A percentile compares a stretch with the other conserved stretches of the same genome.
phyloP scores from a whole-genome alignment of 2,888 invertebrate species.

The Napeogenes sylphis region DNA sequence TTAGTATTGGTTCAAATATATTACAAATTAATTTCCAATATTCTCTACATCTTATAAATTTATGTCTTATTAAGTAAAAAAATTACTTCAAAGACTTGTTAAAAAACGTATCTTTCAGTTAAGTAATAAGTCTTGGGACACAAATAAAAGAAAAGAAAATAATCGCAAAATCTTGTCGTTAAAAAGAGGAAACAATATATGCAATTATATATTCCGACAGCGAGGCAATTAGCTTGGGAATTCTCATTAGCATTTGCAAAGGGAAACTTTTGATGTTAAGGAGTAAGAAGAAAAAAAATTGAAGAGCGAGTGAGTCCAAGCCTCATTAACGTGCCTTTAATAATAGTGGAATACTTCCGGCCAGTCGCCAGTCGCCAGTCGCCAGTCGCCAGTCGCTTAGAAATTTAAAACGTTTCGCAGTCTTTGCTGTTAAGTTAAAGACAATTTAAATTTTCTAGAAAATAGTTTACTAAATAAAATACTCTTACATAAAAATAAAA shows the following conservation, averaged over 20 bases:
- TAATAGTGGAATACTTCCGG: conserved; percentile 54
- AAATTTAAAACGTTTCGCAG: conserved; percentile 23
- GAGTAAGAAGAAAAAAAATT: conserved; percentile 60
- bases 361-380: conserved; percentile 44
- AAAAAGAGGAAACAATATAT: conserved; percentile 67
- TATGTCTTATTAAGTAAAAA: too few relatives aligned
- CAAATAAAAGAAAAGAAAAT: conserved; percentile 18
- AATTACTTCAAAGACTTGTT: too few relatives aligned
- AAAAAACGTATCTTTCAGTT: neutral
- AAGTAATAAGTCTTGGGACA: conserved; percentile 10
- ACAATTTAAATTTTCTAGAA: conserved; percentile 13
- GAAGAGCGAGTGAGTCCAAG: conserved; percentile 55
- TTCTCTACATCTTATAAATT: too few relatives aligned
- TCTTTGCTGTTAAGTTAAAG: conserved; percentile 15
- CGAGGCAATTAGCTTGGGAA: conserved; percentile 71
- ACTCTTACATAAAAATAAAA: too few relatives aligned
- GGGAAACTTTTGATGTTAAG: conserved; percentile 73
- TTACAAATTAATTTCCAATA: too few relatives aligned
- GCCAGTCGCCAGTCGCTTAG: conserved; percentile 42
- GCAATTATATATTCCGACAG: conserved; percentile 68
- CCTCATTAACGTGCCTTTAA: conserved; percentile 71
- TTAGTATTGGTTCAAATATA: neutral
- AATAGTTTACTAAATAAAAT: too few relatives aligned
- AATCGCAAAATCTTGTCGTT: conserved; percentile 45
- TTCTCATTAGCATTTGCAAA: conserved; percentile 71